Evolutionary conservation across 2,113 vertebrate species (phyloP), one percentile per base, ranked within the genome.

Genomic region (Amia ocellicauda): DNA sequence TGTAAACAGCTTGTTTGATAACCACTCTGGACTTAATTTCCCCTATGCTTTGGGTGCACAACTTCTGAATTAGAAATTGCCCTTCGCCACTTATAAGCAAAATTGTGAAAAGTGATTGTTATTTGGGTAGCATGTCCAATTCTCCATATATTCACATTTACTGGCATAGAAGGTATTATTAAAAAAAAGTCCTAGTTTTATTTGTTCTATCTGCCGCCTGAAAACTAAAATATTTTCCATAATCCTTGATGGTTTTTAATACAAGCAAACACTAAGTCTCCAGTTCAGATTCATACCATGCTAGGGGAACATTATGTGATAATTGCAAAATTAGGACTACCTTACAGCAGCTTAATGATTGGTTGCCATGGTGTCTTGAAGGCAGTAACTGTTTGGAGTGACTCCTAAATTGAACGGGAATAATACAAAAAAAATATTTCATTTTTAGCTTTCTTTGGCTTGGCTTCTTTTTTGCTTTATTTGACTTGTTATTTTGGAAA

Each of bases 351-450:
- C 22, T 29, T 29, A 28, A 31, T 56, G 53, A 22, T 28, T 56
- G 53, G 53, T 56, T 56, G 53, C 14, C 53, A 56, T 56, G 53
- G 53, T 29, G n/a, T 36, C 26, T 29, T 17, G 14, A 56, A 28
- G 53, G 27, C 26, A 29, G 27, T 26, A 56, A 1, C 31, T 36
- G 31, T 36, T 36, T 7, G 31, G 31, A 36, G 31, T 36, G 31
- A 36, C 31, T 36, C 31, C 31, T 36, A 11, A 36, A 36, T 36
- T 36, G 31, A 36, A 36, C 5, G n/a, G n/a, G n/a, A n/a, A n/a
- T n/a, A n/a, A n/a, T n/a, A n/a, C n/a, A n/a, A n/a, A n/a, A n/a
- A n/a, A n/a, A n/a, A n/a, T n/a, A n/a, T n/a, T n/a, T n/a, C n/a
- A n/a, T n/a, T n/a, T n/a, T n/a, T n/a, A n/a, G n/a, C n/a, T n/a